Evolutionary conservation across 1,140 invertebrate species (phyloP), one percentile per base, ranked within the genome.

Genomic region (Bombus polaris): DNA sequence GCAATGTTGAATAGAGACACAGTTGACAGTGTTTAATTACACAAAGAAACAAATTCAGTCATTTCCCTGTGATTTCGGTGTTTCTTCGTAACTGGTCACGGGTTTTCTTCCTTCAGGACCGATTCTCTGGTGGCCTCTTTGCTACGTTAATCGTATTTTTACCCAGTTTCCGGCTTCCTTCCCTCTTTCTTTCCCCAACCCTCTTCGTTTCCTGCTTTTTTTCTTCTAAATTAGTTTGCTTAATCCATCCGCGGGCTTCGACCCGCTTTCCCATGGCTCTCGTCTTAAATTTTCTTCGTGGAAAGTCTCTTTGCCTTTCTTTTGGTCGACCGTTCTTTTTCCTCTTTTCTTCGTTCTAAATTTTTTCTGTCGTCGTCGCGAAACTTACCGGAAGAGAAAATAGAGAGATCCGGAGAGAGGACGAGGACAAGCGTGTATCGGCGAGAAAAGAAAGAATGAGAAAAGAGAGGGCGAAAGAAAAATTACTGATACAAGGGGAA

Each of bases 161-260:
- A 12, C 42, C 28, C 18, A 12, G 13, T 47, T 57, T 47, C 22
- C 81, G 22, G 0, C 18, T 32, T 47, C 22, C n/a, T 13, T 53
- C 6, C 35, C 3, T 53, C 37, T 10, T 28, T 28, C 39, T 42
- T 25, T 28, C 37, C 12, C 39, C 39, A 10, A 2, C 9, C 28
- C 1, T 22, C 25, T 22, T n/a, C 22, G 22, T 57, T n/a, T 79
- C 59, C 18, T 53, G 47, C 47, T 13, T 25, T 75, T 84, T 86
- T 79, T 70, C 71, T 37, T 78, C 39, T 76, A 81, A 85, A 85
- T 81, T 74, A 80, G 83, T 80, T 80, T 80, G 68, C 77, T 85
- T 53, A 85, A 85, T 80, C 83, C 83, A 35, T 85, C 77, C 81
- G 42, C 35, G 78, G 62, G 76, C 76, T 18, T 53, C 62, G 42